phyloP scores from a whole-genome alignment of 2,797 vertebrate genomes.

The Gallirallus australis region DNA sequence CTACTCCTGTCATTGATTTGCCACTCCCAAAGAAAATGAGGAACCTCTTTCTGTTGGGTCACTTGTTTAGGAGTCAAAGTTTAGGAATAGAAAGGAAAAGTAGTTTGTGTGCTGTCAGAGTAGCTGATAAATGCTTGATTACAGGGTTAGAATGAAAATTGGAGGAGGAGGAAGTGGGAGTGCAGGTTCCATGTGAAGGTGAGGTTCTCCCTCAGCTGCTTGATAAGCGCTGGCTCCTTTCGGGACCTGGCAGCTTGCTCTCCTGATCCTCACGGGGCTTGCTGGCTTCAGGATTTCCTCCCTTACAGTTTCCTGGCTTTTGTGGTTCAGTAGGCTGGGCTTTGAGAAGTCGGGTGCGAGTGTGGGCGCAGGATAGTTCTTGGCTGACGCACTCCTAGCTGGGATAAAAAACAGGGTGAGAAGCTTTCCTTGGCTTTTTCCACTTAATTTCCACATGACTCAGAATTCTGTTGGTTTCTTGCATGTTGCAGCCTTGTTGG shows the following conservation, averaged over 20 bases:
- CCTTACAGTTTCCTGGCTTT: not conserved
- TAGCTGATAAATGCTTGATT: not conserved
- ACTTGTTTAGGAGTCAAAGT: not conserved
- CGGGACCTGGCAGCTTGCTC: not conserved
- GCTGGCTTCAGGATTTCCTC: not conserved
- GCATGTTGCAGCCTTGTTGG: accelerated
- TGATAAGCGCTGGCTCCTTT: not conserved
- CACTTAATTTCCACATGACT: not conserved
- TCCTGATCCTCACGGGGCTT: not conserved
- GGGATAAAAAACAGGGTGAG: not conserved
- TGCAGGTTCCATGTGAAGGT: not conserved
- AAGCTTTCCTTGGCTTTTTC: not conserved
- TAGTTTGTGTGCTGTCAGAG: not conserved
- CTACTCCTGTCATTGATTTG: not conserved
- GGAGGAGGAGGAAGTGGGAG: not conserved
- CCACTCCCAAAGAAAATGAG: constrained; percentile 8
- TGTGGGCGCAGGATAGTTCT: not conserved
- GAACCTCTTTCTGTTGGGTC: not conserved
- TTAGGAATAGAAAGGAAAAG: constrained; percentile 21
- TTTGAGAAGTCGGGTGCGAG: accelerated
- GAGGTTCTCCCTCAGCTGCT: not conserved
- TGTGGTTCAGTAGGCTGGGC: not conserved
- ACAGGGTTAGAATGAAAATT: not conserved
- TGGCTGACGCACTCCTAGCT: not conserved
- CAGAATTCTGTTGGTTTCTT: not conserved